Base-by-base conservation (phyloP, 2,797 vertebrate genomes). In the Chelon labrosus region DNA sequence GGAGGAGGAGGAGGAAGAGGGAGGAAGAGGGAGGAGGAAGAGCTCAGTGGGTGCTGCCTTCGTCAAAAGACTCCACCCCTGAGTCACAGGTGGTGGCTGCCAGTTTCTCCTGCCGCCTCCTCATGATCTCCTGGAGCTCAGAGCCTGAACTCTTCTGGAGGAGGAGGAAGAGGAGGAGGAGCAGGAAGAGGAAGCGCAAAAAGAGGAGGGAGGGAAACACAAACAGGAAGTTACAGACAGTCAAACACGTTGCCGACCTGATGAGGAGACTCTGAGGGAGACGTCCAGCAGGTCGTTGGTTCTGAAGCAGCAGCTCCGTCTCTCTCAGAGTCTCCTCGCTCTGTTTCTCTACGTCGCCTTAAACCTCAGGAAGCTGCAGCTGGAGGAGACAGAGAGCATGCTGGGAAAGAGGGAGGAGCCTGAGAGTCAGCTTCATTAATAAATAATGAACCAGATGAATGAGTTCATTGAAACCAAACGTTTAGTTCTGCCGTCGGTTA, bases 81-180 rank as follows among this genome's bases (percentile, higher is more conserved):
- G 97, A 99, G 62, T 99, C 97, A 2, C 95, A 94, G 74, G 96
- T 96, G n/a, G 88, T 90, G 17, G 94, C 94, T 1, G 93, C 95
- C 68, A 99, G 95, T 79, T 97, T 98, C 92, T 99, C 97, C 94
- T 99, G 97, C 3, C 97, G 92, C 87, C 97, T 94, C 92, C 96
- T 93, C 98, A 99, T 99, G 84, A 99, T 96, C 92, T 99, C 97
- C 93, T 96, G 96, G 31, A 99, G 92, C 92, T 99, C 98, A 1
- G 96, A 96, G 75, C 96, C 96, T 1, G 92, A 92, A 81, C 94
- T 94, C 54, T 80, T 96, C 94, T 91, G 85, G 3, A 52, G 31
- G 12, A 51, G 14, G 10, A 25, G 10, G 17, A n/a, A 6, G 44
- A 47, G 14, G 17, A n/a, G 17, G 44, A 50, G 1, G 4, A 17